Evolutionary conservation across 2,797 vertebrate genomes (phyloP).

Genomic region (Astyanax mexicanus): DNA sequence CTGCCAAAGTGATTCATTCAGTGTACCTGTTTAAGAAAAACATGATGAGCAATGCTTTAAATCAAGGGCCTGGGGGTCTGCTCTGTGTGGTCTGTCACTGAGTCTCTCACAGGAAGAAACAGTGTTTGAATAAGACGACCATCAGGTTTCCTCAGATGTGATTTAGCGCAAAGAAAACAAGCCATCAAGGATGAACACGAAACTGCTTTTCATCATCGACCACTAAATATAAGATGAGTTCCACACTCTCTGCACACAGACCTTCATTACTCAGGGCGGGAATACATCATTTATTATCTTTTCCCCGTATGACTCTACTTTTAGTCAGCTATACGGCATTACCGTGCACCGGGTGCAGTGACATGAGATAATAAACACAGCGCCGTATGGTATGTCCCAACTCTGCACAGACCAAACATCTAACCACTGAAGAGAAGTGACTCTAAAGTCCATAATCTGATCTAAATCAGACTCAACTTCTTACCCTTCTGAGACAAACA

Average conservation of each 20-base stretch:
- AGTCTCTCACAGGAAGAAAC: constrained; percentile 20
- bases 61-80: constrained; percentile 6
- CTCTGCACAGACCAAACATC: not conserved
- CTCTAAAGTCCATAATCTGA: not conserved
- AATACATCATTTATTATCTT: not conserved
- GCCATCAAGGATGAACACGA: not conserved
- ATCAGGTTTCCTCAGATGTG: not conserved
- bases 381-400: not conserved
- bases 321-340: not conserved
- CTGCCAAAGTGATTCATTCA: constrained; percentile 46
- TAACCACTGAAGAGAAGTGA: not conserved
- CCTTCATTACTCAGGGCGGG: not conserved
- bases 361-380: not conserved
- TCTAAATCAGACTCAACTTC: not conserved
- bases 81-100: constrained; percentile 16
- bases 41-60: constrained; percentile 33
- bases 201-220: constrained; percentile 4
- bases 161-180: constrained; percentile 13
- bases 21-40: constrained; percentile 47
- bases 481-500: not conserved
- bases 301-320: not conserved
- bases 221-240: not conserved
- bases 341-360: not conserved
- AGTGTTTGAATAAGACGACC: constrained; percentile 3
- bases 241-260: not conserved